Evolutionary conservation across 1,140 invertebrate genomes (phyloP).

Genomic region (Calliopsis andreniformis): DNA sequence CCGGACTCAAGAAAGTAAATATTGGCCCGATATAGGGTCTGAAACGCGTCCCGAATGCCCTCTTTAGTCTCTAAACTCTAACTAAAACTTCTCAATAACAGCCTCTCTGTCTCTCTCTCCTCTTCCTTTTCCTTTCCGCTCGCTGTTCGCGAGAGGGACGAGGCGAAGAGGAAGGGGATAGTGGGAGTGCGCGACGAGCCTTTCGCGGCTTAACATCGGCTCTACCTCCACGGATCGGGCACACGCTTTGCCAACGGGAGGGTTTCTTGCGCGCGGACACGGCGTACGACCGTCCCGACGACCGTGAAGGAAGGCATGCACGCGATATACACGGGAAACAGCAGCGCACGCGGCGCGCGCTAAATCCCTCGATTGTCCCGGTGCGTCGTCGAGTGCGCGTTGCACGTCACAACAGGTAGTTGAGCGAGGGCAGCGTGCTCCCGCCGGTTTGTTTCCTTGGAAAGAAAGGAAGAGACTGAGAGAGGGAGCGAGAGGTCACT

Average conservation of each 20-base stretch:
- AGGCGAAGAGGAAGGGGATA: not conserved
- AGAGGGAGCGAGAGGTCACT: conserved; percentile 52
- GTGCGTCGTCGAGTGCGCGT: conserved; percentile 53
- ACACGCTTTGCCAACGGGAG: conserved; percentile 37
- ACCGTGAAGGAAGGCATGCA: not conserved
- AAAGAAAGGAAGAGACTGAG: conserved; percentile 55
- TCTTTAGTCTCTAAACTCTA: conserved; percentile 19
- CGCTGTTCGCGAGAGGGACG: not conserved
- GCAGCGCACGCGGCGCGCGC: conserved; percentile 27
- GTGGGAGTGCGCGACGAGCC: conserved; percentile 38
- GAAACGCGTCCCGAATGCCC: conserved; percentile 11
- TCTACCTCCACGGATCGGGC: conserved; percentile 5
- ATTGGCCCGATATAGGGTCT: not conserved
- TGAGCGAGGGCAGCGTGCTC: conserved; percentile 69
- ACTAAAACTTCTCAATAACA: conserved; percentile 27
- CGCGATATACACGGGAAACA: not conserved
- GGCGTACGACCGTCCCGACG: conserved; percentile 11
- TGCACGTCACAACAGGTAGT: conserved; percentile 73
- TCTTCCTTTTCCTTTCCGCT: conserved; percentile 1
- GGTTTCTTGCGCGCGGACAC: conserved; percentile 23
- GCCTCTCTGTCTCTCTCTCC: conserved; percentile 25
- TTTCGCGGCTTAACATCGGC: conserved; percentile 46
- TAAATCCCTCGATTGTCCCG: conserved; percentile 45
- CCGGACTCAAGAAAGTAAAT: not conserved
- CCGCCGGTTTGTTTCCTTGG: conserved; percentile 49